Base-by-base conservation (phyloP, 35 echinoderm and acorn worm genomes). In the Lytechinus variegatus region DNA sequence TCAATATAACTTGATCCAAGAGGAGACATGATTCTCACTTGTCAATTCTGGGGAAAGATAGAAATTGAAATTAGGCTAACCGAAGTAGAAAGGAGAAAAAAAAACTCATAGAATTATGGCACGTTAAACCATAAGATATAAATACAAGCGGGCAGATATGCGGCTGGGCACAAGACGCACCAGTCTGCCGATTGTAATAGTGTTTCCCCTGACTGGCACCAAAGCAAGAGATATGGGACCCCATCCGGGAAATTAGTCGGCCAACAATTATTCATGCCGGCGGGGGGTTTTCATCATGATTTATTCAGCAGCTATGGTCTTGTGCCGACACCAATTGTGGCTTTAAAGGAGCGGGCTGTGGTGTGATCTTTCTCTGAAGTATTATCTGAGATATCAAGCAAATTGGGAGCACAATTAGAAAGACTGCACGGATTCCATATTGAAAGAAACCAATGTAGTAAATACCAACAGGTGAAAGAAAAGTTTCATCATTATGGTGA, bases 201-300 rank as follows among this genome's bases (percentile, higher is more conserved):
- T 79, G 66, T 79, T 79, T 79, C 66, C n/a, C 66, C 14, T 24
- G 66, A 5, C 66, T 79, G 66, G 66, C 66, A 79, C 66, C 66
- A n/a, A 24, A 16, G 66, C 66, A 19, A 79, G 66, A 79, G 66
- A 79, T 90, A 90, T 90, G 27, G 88, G 52, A 54, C 52, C 88
- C 88, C 88, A 54, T 90, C 52, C 88, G 88, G 88, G 88, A 90
- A 90, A 90, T 90, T 90, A 90, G 29, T 54, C 88, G 27, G 29
- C 28, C 88, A 90, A 90, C 88, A 90, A 90, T 90, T 90, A 90
- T 90, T 90, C 88, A 90, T 90, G 88, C 88, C 52, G 24, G 88
- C 88, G 16, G 52, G 88, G 52, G 10, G 10, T 54, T 90, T 44
- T 90, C 28, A 52, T 90, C 88, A 90, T 90, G 88, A 90, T 90